Conservation (phyloP, 2,113 vertebrate species). For the Apodemus speciosus region DNA sequence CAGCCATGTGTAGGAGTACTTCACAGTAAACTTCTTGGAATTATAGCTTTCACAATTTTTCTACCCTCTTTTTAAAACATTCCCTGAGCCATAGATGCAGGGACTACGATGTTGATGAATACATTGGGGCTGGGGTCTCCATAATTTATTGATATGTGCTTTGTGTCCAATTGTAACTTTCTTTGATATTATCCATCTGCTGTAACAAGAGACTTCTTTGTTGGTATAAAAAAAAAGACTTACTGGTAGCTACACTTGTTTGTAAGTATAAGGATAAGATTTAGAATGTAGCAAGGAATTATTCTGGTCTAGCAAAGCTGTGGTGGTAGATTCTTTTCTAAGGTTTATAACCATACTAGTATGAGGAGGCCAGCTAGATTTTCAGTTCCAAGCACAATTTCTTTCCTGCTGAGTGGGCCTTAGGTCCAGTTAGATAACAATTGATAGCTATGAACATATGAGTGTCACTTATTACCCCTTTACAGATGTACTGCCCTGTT, state of each 20-base stretch:
- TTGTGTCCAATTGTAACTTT: neutral
- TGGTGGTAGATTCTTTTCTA: neutral
- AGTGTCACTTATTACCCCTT: neutral
- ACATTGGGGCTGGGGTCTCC: too few species aligned
- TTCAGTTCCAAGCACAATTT: neutral
- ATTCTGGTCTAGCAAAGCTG: neutral
- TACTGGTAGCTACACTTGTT: neutral
- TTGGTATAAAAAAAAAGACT: too few species aligned
- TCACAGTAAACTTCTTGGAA: too few species aligned
- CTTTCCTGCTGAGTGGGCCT: neutral
- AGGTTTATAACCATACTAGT: neutral
- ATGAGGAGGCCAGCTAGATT: neutral
- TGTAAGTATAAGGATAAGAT: neutral
- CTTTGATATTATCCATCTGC: neutral
- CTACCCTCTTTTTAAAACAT: too few species aligned
- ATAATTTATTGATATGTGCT: neutral
- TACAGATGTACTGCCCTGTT: neutral
- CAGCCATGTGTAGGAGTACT: too few species aligned
- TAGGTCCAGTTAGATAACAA: neutral
- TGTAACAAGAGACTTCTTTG: neutral
- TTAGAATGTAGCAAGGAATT: neutral
- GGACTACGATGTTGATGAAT: too few species aligned
- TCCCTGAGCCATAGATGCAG: too few species aligned
- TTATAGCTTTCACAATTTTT: too few species aligned
- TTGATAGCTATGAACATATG: neutral